phyloP scores from a whole-genome alignment of 1,140 invertebrate genomes.

The Lethocerus indicus region DNA sequence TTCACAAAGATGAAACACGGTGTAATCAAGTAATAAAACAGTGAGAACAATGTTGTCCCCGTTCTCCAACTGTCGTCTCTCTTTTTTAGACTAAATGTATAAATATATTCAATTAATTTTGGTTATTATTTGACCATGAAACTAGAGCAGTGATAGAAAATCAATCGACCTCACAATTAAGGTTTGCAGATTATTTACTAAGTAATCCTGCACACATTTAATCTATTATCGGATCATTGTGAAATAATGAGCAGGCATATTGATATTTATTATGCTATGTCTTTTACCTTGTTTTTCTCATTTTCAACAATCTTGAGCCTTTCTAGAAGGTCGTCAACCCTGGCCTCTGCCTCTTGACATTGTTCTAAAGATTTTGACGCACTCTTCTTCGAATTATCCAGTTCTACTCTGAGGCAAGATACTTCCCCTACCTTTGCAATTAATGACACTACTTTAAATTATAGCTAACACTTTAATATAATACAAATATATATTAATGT shows the following conservation, averaged over 20 bases:
- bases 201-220: background rate
- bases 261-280: background rate
- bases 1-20: background rate
- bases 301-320: conserved; percentile 22
- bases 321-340: conserved; percentile 26
- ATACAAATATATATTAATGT: background rate
- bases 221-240: background rate
- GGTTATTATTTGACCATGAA: background rate
- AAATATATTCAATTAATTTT: background rate
- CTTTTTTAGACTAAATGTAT: background rate
- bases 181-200: background rate
- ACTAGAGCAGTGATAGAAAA: background rate
- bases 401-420: conserved; percentile 9
- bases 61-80: background rate
- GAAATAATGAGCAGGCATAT: background rate
- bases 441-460: background rate
- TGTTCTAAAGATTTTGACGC: conserved; percentile 3
- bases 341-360: conserved; percentile 10
- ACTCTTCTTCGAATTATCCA: conserved; percentile 5
- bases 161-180: background rate
- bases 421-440: conserved; percentile 7
- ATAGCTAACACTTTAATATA: background rate
- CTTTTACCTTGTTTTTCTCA: conserved; percentile 23
- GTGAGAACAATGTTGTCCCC: background rate
- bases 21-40: background rate